These are phyloP conservation scores for Mallotus villosus DNA, from an alignment of 2,797 vertebrate genomes.

Conservation along the genomic window DNA sequence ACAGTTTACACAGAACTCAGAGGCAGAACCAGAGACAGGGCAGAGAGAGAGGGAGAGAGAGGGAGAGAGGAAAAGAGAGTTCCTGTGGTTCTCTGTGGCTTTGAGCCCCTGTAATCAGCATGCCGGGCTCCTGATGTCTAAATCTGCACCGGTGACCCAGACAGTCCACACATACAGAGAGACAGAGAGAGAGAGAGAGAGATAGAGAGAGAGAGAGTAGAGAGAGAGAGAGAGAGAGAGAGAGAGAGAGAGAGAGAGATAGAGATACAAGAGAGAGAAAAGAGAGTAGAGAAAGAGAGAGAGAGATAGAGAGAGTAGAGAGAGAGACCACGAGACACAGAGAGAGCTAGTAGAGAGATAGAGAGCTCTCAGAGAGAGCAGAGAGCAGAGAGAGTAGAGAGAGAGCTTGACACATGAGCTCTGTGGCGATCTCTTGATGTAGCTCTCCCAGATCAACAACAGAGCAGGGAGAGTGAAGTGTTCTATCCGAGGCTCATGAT, in stretches of 20 bases:
- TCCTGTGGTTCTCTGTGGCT: slow-evolving; percentile 67
- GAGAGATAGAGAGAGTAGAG: slow-evolving; percentile 20
- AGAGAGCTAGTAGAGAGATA: no score
- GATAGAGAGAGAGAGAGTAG: not conserved
- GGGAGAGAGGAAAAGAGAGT: slow-evolving; percentile 43
- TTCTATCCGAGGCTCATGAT: slow-evolving; percentile 26
- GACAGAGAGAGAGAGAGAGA: slow-evolving; percentile 17
- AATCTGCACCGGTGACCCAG: slow-evolving; percentile 63
- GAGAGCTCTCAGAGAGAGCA: no score
- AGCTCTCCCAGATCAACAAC: slow-evolving; percentile 47
- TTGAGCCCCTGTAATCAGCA: slow-evolving; percentile 69
- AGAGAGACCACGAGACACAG: slow-evolving; percentile 11
- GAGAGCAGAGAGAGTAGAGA: no score
- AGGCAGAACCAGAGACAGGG: no score
- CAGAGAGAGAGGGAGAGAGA: slow-evolving; percentile 26
- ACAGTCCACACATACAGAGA: slow-evolving; percentile 33
- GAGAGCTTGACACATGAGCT: slow-evolving; percentile 42
- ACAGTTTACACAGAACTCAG: no score
- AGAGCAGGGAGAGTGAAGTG: slow-evolving; percentile 38
- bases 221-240: no score
- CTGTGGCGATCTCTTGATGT: slow-evolving; percentile 42
- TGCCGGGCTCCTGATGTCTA: slow-evolving; percentile 73
- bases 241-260: no score
- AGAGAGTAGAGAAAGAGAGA: slow-evolving; percentile 8
- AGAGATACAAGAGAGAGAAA: no score